These are phyloP conservation scores for Drosophila algonquin DNA, from an alignment of 2,888 invertebrate species.

Conservation along the genomic window DNA sequence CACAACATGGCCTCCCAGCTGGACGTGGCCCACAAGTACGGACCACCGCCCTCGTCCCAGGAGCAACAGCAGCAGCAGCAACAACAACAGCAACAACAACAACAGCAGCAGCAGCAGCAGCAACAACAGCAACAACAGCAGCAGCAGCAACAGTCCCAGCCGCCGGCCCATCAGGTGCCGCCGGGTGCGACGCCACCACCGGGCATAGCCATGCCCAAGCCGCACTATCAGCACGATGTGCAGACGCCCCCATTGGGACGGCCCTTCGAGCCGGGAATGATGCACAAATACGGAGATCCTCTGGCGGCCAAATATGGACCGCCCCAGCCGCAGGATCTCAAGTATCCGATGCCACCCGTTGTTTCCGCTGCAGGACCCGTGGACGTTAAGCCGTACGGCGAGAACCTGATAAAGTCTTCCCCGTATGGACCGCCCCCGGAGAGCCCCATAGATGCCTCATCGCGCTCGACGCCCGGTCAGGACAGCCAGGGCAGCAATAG, in stretches of 20 bases:
- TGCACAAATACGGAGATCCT: constrained; percentile 84
- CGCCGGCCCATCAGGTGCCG: constrained; percentile 65
- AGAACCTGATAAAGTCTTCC: constrained; percentile 83
- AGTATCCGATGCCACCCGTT: constrained; percentile 82
- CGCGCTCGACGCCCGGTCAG: constrained; percentile 84
- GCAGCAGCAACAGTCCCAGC: constrained; percentile 49
- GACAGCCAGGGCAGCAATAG: constrained; percentile 84
- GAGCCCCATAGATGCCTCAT: constrained; percentile 84
- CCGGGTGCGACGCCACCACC: constrained; percentile 80
- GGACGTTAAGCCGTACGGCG: constrained; percentile 79
- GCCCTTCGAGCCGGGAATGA: constrained; percentile 83
- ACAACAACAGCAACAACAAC: constrained; percentile 34
- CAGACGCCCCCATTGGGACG: constrained; percentile 82
- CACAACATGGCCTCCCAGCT: constrained; percentile 62
- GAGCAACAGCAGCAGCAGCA: constrained; percentile 43
- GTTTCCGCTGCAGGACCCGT: constrained; percentile 57
- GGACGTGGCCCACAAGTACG: constrained; percentile 70
- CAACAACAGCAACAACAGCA: constrained; percentile 40
- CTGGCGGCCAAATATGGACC: constrained; percentile 82
- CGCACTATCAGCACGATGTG: constrained; percentile 82
- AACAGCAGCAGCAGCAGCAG: constrained; percentile 34
- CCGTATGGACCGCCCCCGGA: constrained; percentile 81
- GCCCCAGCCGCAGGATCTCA: constrained; percentile 83
- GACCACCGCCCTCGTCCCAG: constrained; percentile 32
- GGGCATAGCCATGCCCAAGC: constrained; percentile 82